Evolutionary conservation across 2,113 vertebrate genomes (phyloP).

Genomic region (Puma concolor): DNA sequence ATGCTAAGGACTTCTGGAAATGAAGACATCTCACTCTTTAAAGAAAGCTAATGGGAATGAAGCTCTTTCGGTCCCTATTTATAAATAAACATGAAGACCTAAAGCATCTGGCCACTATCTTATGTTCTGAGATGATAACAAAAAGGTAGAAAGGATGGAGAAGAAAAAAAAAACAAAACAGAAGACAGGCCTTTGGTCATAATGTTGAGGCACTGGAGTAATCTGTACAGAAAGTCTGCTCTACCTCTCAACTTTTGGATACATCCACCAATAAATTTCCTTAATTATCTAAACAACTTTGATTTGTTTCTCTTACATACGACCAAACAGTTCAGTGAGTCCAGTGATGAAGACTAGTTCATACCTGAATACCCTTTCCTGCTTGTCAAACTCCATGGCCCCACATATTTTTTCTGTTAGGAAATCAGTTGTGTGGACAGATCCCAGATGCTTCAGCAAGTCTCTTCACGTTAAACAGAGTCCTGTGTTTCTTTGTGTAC

Average conservation of each 20-base stretch:
- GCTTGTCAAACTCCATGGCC: background rate
- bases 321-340: background rate
- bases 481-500: background rate
- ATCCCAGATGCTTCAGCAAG: background rate
- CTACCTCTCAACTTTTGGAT: background rate
- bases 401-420: constrained; percentile 16
- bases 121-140: background rate
- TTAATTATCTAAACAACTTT: constrained; percentile 37
- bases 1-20: background rate
- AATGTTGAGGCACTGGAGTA: background rate
- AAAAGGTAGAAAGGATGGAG: background rate
- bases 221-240: background rate
- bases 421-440: background rate
- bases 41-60: background rate
- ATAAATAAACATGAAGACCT: background rate
- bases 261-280: background rate
- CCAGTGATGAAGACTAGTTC: background rate
- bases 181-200: background rate
- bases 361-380: background rate
- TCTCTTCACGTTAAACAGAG: constrained; percentile 29
- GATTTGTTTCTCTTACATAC: background rate
- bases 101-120: background rate
- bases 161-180: background rate
- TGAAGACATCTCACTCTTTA: background rate
- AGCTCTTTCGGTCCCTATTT: background rate